Evolutionary conservation across 2,113 vertebrate species (phyloP), one percentile per base, ranked within the genome.

Genomic region (Cryptoleucopteryx plumbea): DNA sequence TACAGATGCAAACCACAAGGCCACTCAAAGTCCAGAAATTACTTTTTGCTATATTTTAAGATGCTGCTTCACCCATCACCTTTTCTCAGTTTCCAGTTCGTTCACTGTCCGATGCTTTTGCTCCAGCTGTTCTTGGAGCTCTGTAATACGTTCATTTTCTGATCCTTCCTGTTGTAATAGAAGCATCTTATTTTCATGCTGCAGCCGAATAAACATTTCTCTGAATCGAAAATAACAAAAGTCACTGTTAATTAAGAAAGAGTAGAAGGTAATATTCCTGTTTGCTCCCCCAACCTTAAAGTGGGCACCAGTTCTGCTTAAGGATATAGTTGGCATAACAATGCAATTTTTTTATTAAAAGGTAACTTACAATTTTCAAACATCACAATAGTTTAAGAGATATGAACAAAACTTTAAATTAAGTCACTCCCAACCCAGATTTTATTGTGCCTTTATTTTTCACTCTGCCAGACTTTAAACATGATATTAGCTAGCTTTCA

Each of bases 171-270:
- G 99, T 89, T 99, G 98, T 83, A 99, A 97, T 8, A 98, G 98
- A 50, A 99, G 98, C 99, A 99, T 99, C 98, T 99, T 99, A 92
- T 99, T 99, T 97, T 99, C 99, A 92, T 99, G 99, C 92, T 99
- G 99, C 93, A 99, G 98, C 47, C 97, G 97, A 94, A 99, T 99
- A 96, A 99, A 99, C 98, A 99, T 99, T 82, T 99, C 99, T 92
- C 99, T 99, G 83, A 61, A 83, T 21, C 50, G 62, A 56, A 90
- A 96, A 47, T 36, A 82, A 90, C 14, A 53, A 36, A 63, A 55
- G 23, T 36, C 40, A 52, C 4, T 53, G 25, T 61, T 90, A 52
- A 40, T 48, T 67, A 66, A 63, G 32, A 68, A 84, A 68, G 38
- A 78, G 6, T 14, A 84, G 6, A n/a, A 82, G 15, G 9, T 4